Evolutionary conservation across 1,140 invertebrate genomes (phyloP).

Genomic region (Ruditapes philippinarum): DNA sequence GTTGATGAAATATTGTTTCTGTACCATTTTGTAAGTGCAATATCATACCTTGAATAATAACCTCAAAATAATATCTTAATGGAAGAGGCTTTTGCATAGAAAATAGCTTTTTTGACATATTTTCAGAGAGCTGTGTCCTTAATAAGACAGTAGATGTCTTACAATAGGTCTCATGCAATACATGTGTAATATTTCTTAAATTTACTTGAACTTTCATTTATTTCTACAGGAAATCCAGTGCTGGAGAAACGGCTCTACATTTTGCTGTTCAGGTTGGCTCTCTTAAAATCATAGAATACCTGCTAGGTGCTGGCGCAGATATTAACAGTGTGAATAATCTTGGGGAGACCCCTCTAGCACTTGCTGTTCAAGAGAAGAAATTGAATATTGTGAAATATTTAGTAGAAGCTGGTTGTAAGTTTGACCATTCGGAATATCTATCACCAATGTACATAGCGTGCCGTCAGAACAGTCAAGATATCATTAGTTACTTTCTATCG

Average conservation of each 20-base stretch:
- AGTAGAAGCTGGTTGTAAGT: constrained; percentile 49
- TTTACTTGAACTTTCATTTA: too few relatives aligned
- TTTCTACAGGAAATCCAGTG: constrained; percentile 46
- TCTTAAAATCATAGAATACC: constrained; percentile 37
- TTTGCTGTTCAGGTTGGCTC: constrained; percentile 68
- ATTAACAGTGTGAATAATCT: constrained; percentile 55
- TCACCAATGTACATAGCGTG: constrained; percentile 66
- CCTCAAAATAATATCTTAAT: too few relatives aligned
- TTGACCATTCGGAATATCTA: constrained; percentile 44
- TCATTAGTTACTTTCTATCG: constrained; percentile 63
- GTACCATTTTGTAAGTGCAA: too few relatives aligned
- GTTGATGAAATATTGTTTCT: too few relatives aligned
- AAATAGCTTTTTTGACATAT: too few relatives aligned
- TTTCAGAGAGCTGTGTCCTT: too few relatives aligned
- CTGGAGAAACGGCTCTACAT: constrained; percentile 66
- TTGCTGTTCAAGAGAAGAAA: constrained; percentile 60
- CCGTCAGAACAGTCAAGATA: constrained; percentile 55
- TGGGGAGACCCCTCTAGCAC: constrained; percentile 62
- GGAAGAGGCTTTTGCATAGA: too few relatives aligned
- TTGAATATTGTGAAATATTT: constrained; percentile 57
- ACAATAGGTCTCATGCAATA: too few relatives aligned
- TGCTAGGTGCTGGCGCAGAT: constrained; percentile 54
- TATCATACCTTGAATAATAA: too few relatives aligned
- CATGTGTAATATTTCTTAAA: too few relatives aligned
- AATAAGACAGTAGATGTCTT: too few relatives aligned